Evolutionary conservation across 1,140 invertebrate genomes (phyloP), one percentile per base, ranked within the genome.

Genomic region (Zaprionus gabonicus): DNA sequence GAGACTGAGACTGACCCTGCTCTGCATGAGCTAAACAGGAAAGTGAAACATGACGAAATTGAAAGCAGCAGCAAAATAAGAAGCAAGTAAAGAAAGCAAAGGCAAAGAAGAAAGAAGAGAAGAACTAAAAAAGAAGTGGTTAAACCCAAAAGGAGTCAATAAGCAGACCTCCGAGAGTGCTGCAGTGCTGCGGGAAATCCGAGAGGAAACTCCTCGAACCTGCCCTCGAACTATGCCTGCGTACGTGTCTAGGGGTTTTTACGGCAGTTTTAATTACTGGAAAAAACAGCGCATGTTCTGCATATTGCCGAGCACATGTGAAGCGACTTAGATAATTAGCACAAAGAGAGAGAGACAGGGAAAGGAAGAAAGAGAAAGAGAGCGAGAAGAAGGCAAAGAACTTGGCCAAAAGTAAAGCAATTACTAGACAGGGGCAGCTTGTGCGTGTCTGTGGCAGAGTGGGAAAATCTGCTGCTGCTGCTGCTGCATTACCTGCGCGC

Each of bases 361-460:
- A 23, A 20, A 31, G 28, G 27, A 0, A 13, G 20, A 49, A 1
- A 34, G 46, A 12, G 20, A 5, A 2, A 49, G 46, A 7, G 17
- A 4, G 17, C 4, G 17, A 20, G 7, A 49, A 9, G 0, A 3
- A 49, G 46, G n/a, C 3, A 49, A 25, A 55, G 59, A 70, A 70
- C 41, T 67, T 72, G 55, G 55, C 63, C 64, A 60, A 74, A 46
- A 74, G 65, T 74, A 74, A 69, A 74, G 65, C 57, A 74, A 74
- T 74, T 74, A 69, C 38, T n/a, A n/a, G 9, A 41, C 31, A 25
- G 34, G 44, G 25, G 34, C 25, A 66, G 38, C 69, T 57, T 38
- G 59, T 51, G 46, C 56, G 28, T 46, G 44, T 36, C 28, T 17
- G 59, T 15, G 31, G 31, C 31, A 34, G 13, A 34, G 59, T 60